A percentile compares a stretch with the other conserved stretches of the same genome.
phyloP scores from a whole-genome alignment of 2,888 invertebrate genomes.

The Cephus rjabovi region DNA sequence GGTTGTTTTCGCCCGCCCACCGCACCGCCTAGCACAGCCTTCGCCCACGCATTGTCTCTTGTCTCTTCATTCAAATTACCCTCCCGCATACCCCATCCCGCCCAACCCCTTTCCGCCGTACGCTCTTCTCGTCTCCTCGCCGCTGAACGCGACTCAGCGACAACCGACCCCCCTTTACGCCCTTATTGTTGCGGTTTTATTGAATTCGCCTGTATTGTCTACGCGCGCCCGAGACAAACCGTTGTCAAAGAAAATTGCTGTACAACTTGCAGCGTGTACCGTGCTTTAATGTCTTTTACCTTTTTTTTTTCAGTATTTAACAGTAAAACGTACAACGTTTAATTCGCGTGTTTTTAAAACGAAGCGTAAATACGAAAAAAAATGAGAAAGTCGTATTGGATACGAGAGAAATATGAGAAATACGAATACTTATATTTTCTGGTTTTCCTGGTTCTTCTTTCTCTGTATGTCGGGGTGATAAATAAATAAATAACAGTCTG shows the following conservation, averaged over 20 bases:
- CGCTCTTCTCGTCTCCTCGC: constrained; percentile 22
- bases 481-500: background rate
- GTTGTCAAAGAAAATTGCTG: constrained; percentile 55
- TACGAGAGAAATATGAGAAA: background rate
- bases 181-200: constrained; percentile 66
- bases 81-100: constrained; percentile 47
- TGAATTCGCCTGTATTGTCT: constrained; percentile 63
- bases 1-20: constrained; percentile 61
- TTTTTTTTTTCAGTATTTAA: background rate
- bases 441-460: background rate
- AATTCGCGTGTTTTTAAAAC: background rate
- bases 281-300: constrained; percentile 25
- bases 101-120: constrained; percentile 23
- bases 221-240: constrained; percentile 46
- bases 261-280: constrained; percentile 4
- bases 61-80: constrained; percentile 66
- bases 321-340: background rate
- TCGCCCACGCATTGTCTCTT: constrained; percentile 62
- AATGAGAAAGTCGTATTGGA: background rate
- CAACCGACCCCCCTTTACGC: constrained; percentile 46
- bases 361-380: background rate
- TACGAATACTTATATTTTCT: background rate
- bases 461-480: background rate
- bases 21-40: constrained; percentile 34
- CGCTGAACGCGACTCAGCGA: constrained; percentile 25